Evolutionary conservation across 1,140 invertebrate species (phyloP), one percentile per base, ranked within the genome.

Genomic region (Rhynchophorus ferrugineus): DNA sequence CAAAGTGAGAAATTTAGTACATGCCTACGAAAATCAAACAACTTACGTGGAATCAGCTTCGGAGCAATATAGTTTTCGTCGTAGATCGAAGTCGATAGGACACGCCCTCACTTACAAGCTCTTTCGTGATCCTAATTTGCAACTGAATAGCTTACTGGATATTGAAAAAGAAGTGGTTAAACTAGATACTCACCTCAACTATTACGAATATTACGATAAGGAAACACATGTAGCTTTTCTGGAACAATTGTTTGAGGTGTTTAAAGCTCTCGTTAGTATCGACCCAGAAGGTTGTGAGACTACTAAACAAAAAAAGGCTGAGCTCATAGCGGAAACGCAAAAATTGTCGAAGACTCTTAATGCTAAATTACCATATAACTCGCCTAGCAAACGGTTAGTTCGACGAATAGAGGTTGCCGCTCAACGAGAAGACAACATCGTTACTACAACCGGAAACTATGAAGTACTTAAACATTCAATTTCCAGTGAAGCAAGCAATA

Each of bases 211-310:
- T 3, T 58, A 58, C 22, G 50, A 58, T 11, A 58, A 58, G 21
- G 56, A 44, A 33, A 54, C 44, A 11, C 56, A 58, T 14, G 51
- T 58, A n/a, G 56, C 56, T 13, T 58, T 58, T 36, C 56, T 54
- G 46, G 56, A 58, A 42, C 46, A 58, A 21, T 16, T 58, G 8
- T 58, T 58, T 29, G 45, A 54, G n/a, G 44, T 54, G 16, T 45
- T 58, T 19, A 58, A 44, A 6, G 44, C 20, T 34, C 52, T 58
- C 36, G 49, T 49, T 3, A 58, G 45, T 14, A 49, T 58, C 8
- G 56, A 54, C 22, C 41, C 41, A 33, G 45, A 50, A 33, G 56
- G 41, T 24, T 39, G 42, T 24, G 54, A 56, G 38, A 36, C 35
- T 13, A 35, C 44, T 13, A 38, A 35, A 7, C 24, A 44, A 35